Conservation (phyloP, 2,888 invertebrate species). For the Tipula unca region DNA sequence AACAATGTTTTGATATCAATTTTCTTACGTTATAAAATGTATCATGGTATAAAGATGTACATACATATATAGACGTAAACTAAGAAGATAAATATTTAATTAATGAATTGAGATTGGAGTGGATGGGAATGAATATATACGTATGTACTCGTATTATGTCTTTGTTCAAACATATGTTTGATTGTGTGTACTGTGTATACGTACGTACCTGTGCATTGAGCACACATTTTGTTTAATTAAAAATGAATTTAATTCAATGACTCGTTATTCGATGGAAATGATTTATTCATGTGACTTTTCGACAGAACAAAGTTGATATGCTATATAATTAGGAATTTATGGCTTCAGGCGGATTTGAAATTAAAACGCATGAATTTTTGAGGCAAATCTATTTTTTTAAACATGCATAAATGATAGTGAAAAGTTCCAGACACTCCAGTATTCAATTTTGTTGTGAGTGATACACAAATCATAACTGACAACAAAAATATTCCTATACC, state of each 20-base stretch:
- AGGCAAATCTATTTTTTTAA: too few species aligned
- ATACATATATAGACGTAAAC: neutral
- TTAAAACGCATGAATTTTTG: too few species aligned
- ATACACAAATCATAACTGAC: too few species aligned
- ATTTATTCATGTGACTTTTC: too few species aligned
- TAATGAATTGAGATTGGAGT: neutral
- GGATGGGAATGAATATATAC: neutral
- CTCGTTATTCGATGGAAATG: neutral
- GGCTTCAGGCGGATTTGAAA: too few species aligned
- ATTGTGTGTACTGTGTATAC: neutral
- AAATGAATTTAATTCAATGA: neutral
- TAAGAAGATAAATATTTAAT: neutral
- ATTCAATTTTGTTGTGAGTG: too few species aligned
- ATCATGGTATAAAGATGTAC: neutral
- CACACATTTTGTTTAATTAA: neutral
- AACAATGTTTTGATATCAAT: neutral
- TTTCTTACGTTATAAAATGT: neutral
- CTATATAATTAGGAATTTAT: too few species aligned
- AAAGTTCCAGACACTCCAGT: too few species aligned
- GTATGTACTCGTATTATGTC: neutral
- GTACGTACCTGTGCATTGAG: neutral
- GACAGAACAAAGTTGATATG: too few species aligned
- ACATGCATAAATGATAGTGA: too few species aligned
- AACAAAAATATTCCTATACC: too few species aligned
- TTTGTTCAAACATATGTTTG: neutral